Conservation (phyloP, 2,888 invertebrate species). For the Callimorpha dominula region DNA sequence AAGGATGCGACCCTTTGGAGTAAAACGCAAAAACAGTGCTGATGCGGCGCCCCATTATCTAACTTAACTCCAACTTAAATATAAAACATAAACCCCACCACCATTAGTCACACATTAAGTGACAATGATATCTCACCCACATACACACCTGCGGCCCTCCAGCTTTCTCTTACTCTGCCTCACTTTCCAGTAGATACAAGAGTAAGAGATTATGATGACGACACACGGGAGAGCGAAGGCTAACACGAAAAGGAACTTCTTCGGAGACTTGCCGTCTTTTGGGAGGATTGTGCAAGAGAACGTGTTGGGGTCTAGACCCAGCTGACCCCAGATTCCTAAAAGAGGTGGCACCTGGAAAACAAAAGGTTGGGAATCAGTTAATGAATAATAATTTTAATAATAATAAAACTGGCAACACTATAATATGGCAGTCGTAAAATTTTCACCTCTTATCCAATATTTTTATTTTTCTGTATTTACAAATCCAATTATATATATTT, state of each 20-base stretch:
- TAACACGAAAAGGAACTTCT: conserved; percentile 93
- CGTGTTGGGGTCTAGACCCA: conserved; percentile 92
- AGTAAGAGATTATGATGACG: conserved; percentile 94
- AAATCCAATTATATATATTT: too few species aligned
- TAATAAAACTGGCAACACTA: too few species aligned
- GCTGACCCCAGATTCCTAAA: conserved; percentile 93
- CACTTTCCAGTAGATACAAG: conserved; percentile 94
- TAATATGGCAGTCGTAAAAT: too few species aligned
- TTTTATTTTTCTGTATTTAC: too few species aligned
- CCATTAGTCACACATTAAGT: conserved; percentile 57
- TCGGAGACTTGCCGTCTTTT: conserved; percentile 92
- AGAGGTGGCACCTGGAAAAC: conserved; percentile 91
- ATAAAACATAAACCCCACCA: conserved; percentile 31
- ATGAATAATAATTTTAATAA: too few species aligned
- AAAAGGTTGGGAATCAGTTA: neutral
- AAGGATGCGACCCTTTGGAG: neutral
- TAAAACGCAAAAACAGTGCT: neutral
- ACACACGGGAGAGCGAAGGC: conserved; percentile 94
- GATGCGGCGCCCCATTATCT: neutral
- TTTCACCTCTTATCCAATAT: too few species aligned
- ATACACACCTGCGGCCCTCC: conserved; percentile 89
- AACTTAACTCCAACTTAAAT: neutral
- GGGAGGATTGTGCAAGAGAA: conserved; percentile 96
- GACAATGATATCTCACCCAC: conserved; percentile 73
- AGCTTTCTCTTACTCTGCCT: conserved; percentile 91